Evolutionary conservation across 2,888 invertebrate genomes (phyloP), one percentile per base, ranked within the genome.

Genomic region (Cheilosia scutellata): DNA sequence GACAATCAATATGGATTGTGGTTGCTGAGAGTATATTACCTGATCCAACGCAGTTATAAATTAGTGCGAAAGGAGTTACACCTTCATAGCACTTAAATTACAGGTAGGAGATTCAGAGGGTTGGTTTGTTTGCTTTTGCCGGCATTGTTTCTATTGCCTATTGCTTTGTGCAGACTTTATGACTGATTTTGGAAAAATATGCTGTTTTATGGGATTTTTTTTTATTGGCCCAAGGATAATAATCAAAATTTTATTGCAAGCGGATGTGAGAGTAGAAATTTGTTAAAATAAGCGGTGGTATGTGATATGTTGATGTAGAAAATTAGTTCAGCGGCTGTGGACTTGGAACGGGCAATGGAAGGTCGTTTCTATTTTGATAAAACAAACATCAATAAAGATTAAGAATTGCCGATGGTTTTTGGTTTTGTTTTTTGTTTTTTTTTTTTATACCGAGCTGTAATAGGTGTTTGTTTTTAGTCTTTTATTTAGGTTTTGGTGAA

Each of bases 11-110:
- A 25, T 57, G 65, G 20, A 65, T 62, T 79, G 84, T 71, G 76
- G 80, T 76, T 58, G 49, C 16, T 7, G 7, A 2, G 27, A 9
- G 27, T 37, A 13, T 13, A 9, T 5, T 60, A 72, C 70, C 55
- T 63, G 66, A 7, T 27, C 42, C 49, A 31, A 31, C 25, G 29
- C n/a, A 11, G 51, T 60, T 37, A 16, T 63, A 31, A 27, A 77
- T 82, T 77, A 86, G 82, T 71, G 72, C 82, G 76, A 86, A 86
- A 86, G 76, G 86, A 86, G 82, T 86, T 77, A 86, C 86, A 77
- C 86, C 86, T 77, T 37, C 62, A 57, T 70, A 76, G 72, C 76
- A 84, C 70, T 60, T 25, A 55, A 51, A 40, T 16, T 37, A 47
- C 82, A 82, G 86, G 82, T 86, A 76, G 77, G 82, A 68, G 49